Conservation (phyloP, 2,797 vertebrate species). For the Microctenopoma lineatum region DNA sequence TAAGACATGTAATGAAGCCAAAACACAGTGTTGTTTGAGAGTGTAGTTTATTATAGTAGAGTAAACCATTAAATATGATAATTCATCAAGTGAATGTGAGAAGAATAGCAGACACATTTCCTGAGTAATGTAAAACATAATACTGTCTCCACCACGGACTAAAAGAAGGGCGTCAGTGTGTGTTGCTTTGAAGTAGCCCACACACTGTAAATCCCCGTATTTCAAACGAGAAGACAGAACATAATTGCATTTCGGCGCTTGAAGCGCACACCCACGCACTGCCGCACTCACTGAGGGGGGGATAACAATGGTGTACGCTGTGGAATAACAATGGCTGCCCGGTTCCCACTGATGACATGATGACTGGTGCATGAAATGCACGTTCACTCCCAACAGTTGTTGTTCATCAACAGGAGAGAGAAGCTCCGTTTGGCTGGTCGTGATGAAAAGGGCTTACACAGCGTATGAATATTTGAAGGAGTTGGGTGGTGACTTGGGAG, state of each 20-base stretch:
- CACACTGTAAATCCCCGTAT: background rate
- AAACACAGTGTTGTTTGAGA: constrained; percentile 34
- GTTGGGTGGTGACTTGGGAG: constrained; percentile 79
- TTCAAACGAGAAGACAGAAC: background rate
- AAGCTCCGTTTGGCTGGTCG: constrained; percentile 51
- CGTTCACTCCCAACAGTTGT: constrained; percentile 24
- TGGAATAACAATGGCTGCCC: constrained; percentile 19
- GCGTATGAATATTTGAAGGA: constrained; percentile 72
- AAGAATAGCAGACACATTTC: background rate
- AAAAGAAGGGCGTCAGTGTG: background rate
- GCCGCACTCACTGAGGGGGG: constrained; percentile 25
- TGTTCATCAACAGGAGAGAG: constrained; percentile 35
- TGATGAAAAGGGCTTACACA: constrained; percentile 67
- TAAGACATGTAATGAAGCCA: constrained; percentile 38
- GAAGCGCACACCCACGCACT: constrained; percentile 21
- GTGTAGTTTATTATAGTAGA: constrained; percentile 25
- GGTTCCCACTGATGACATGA: constrained; percentile 35
- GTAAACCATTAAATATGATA: constrained; percentile 42
- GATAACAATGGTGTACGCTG: constrained; percentile 23
- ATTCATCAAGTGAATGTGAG: constrained; percentile 12
- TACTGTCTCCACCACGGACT: background rate
- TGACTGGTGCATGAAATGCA: constrained; percentile 49
- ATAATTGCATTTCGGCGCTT: constrained; percentile 13
- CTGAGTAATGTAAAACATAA: constrained; percentile 5
- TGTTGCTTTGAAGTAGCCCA: background rate